Base-by-base conservation (phyloP, 2,797 vertebrate genomes). In the Hoplostethus atlanticus region DNA sequence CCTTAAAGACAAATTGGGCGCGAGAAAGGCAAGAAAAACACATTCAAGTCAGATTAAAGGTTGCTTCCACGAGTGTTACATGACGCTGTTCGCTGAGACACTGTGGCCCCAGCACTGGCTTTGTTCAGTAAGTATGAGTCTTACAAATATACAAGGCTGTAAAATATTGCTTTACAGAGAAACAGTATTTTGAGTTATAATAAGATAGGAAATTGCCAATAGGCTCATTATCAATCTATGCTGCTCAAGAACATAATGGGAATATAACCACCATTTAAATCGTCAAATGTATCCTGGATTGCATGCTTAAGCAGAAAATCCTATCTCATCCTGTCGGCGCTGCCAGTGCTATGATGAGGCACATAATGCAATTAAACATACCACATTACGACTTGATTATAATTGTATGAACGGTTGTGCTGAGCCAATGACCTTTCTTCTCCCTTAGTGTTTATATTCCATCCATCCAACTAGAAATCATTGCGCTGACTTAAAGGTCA, bases 401-500 rank as follows among this genome's bases (percentile, higher is more conserved):
- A 8, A 12, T 4, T 6, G 66, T 71, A 86, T 77, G 75, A 81
- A 74, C 80, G 71, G 71, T 34, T 58, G 46, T 48, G 47, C 50
- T 42, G 38, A 57, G 63, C 56, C 16, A 10, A 12, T 71, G 64
- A 82, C 81, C 80, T 89, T 89, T 88, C 21, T 44, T 50, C 7
- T 58, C 38, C 31, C 36, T 31, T 54, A 72, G 73, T 74, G 62
- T 75, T 86, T 77, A 55, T 31, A 53, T 68, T 72, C 65, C 63
- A 84, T 85, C 74, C 68, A 77, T 75, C 71, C 68, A 76, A 64
- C 46, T 64, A 47, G 54, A 79, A 83, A 79, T 81, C 30, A 36
- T 40, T 51, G 34, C 36, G 48, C 36, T 64, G 34, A 15, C 5
- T 76, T 61, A 87, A 90, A 92, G 82, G 86, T 81, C 74, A 91